Percentiles rank a stretch among this genome's conserved stretches.
phyloP scores from a whole-genome alignment of 2,113 vertebrate genomes.

The Vimba vimba region DNA sequence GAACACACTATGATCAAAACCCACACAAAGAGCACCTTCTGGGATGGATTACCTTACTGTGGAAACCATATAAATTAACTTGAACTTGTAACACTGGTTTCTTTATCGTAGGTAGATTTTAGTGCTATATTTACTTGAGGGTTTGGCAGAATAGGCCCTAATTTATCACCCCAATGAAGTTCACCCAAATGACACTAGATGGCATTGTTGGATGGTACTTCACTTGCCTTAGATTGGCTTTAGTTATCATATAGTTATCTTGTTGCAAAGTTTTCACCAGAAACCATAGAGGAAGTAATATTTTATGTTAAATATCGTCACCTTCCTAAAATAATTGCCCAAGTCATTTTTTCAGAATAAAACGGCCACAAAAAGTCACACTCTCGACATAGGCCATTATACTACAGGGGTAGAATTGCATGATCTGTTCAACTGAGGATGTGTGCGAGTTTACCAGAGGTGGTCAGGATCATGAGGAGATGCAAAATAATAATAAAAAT shows the following conservation, averaged over 20 bases:
- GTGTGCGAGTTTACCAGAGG: no score
- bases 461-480: no score
- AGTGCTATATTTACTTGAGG: background rate
- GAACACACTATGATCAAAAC: background rate
- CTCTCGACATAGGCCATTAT: no score
- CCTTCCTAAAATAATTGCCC: no score
- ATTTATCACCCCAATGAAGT: background rate
- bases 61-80: background rate
- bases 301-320: background rate
- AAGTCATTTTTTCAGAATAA: no score
- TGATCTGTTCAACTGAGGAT: no score
- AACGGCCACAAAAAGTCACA: no score
- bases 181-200: conserved; percentile 10
- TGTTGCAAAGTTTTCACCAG: background rate
- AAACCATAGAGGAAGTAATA: background rate
- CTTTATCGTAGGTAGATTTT: background rate
- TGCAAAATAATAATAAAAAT: no score
- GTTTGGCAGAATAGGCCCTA: background rate
- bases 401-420: no score
- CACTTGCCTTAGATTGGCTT: background rate
- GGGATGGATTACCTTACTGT: background rate
- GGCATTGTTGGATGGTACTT: background rate
- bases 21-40: background rate
- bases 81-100: background rate
- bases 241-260: no score